Conservation (phyloP, 2,797 vertebrate genomes). For the Carapus acus region DNA sequence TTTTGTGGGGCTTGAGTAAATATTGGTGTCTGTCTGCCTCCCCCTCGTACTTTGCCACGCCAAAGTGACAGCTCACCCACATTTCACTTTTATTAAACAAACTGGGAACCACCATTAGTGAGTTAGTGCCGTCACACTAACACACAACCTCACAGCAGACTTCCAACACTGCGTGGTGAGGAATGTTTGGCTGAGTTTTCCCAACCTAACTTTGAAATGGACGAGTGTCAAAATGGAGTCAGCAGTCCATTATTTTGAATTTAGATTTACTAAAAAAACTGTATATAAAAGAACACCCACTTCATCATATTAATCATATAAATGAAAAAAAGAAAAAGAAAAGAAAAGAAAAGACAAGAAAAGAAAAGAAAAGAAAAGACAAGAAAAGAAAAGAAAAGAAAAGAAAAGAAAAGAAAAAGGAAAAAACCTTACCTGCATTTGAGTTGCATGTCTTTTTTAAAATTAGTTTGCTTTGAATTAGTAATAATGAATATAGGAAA, state of each 20-base stretch:
- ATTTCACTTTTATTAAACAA: constrained; percentile 42
- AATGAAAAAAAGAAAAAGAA: too few species aligned
- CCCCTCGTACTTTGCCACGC: constrained; percentile 30
- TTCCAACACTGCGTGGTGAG: constrained; percentile 27
- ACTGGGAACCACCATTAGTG: constrained; percentile 37
- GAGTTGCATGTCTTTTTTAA: too few species aligned
- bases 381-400: too few species aligned
- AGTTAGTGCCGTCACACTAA: constrained; percentile 32
- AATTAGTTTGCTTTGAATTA: too few species aligned
- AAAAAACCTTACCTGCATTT: too few species aligned
- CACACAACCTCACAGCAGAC: constrained; percentile 21
- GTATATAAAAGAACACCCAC: too few species aligned
- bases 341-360: too few species aligned
- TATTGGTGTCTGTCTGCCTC: constrained; percentile 51
- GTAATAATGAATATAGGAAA: too few species aligned
- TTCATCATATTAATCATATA: too few species aligned
- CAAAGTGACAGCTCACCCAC: constrained; percentile 37
- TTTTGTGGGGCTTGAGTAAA: constrained; percentile 48
- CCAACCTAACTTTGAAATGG: constrained; percentile 9
- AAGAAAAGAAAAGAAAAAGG: too few species aligned
- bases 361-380: too few species aligned
- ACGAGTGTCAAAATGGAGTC: constrained; percentile 28
- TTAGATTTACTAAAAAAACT: neutral
- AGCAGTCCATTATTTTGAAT: too few species aligned
- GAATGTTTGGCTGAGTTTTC: constrained; percentile 20